Evolutionary conservation across 35 echinoderm and acorn worm species (phyloP).

Genomic region (Ophioderma brevispina): DNA sequence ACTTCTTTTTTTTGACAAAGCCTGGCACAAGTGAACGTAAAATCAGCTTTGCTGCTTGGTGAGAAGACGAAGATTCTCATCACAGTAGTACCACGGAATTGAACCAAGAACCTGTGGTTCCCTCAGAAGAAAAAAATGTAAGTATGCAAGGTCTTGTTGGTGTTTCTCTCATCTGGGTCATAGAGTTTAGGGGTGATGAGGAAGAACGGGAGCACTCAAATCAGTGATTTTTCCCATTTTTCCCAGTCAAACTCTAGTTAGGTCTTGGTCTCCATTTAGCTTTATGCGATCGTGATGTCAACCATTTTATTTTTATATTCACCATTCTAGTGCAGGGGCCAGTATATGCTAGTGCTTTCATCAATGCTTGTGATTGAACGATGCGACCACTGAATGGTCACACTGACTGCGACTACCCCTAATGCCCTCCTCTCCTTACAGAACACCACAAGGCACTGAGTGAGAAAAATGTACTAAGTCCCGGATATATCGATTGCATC

Average conservation of each 20-base stretch:
- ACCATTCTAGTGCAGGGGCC: too few relatives aligned
- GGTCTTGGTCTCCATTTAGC: background rate
- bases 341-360: too few relatives aligned
- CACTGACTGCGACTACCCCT: too few relatives aligned
- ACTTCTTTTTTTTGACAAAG: background rate
- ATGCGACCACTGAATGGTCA: too few relatives aligned
- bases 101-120: slow-evolving; percentile 60
- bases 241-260: background rate
- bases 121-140: slow-evolving; percentile 49
- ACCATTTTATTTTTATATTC: too few relatives aligned
- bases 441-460: too few relatives aligned
- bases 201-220: background rate
- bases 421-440: too few relatives aligned
- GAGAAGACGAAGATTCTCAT: slow-evolving; percentile 88
- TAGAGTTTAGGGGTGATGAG: background rate
- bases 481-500: background rate
- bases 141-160: slow-evolving; percentile 6
- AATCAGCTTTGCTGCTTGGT: slow-evolving; percentile 87
- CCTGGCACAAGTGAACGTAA: slow-evolving; percentile 78
- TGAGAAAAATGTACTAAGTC: too few relatives aligned
- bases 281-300: background rate
- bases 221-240: background rate
- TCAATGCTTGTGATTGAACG: too few relatives aligned
- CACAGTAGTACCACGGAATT: slow-evolving; percentile 94
- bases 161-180: background rate